phyloP scores from a whole-genome alignment of 2,113 vertebrate species.

The Carlito syrichta region DNA sequence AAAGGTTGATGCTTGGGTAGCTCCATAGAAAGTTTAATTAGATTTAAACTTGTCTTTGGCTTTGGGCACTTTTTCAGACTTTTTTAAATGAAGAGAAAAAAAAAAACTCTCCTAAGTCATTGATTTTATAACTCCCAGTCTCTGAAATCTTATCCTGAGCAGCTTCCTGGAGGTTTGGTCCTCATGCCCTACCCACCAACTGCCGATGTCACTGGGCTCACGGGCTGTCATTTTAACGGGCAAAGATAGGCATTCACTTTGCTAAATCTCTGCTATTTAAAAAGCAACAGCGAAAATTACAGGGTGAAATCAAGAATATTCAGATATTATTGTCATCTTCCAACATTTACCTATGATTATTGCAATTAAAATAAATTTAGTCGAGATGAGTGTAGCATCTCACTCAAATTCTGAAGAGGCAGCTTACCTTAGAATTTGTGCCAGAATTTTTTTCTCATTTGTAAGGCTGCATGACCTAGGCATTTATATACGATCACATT shows the following conservation, averaged over 20 bases:
- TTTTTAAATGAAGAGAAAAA: not conserved
- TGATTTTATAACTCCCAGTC: not conserved
- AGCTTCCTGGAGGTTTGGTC: not conserved
- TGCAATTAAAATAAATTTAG: not conserved
- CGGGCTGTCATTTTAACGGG: not conserved
- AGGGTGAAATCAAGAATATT: not conserved
- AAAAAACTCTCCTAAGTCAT: not conserved
- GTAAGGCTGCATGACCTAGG: not conserved
- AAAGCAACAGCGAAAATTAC: not conserved
- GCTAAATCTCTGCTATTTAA: slow-evolving; percentile 17
- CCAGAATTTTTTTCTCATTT: not conserved
- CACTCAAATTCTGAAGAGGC: not conserved
- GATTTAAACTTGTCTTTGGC: not conserved
- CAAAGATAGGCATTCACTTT: not conserved
- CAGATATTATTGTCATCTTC: not conserved
- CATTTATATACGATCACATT: fast-evolving
- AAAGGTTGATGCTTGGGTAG: not conserved
- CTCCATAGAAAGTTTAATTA: not conserved
- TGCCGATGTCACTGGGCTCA: not conserved
- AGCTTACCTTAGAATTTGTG: not conserved
- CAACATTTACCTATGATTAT: not conserved
- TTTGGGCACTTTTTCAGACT: not conserved
- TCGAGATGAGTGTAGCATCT: not conserved
- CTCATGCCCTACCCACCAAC: not conserved
- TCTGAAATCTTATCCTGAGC: not conserved